Evolutionary conservation across 2,113 vertebrate genomes (phyloP), one percentile per base, ranked within the genome.

Genomic region (Dendropsophus ebraccatus): DNA sequence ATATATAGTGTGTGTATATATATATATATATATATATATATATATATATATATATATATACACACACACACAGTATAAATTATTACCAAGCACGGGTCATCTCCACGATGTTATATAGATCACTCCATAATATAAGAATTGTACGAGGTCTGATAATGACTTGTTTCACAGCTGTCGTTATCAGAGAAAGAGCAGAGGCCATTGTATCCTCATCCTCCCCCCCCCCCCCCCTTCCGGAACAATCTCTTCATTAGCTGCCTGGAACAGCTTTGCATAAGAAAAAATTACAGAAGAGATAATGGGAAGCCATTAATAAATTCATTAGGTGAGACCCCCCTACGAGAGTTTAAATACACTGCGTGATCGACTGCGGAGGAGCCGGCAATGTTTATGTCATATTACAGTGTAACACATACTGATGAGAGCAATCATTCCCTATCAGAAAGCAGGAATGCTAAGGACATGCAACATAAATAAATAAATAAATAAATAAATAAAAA

Each of bases 241-340:
- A 23, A 58, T 58, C 8, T 13, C n/a, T 62, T 62, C 60, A 62
- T 28, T 14, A 28, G 60, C n/a, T n/a, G n/a, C n/a, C 25, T 62
- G 60, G 25, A 62, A 28, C n/a, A 62, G 60, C 60, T 28, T 17
- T 14, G 7, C 56, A 54, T 35, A n/a, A 76, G 52, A 62, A 60
- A 13, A 62, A 45, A 47, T 76, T 32, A 28, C 60, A 76, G 85
- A 84, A 87, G 69, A 81, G 75, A 81, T 70, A 81, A 28, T 78
- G 85, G 30, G 52, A 88, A 90, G 41, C 78, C 84, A 88, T 49
- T 86, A 87, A 88, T 88, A 0, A 88, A 89, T 86, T 90, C 86
- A 91, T 90, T 82, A 90, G 77, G 79, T 67, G 79, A 47, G 21
- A 80, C 7, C 12, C 56, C 81, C 54, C 58, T 54, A 4, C 14